Conservation (phyloP, 1,140 invertebrate species). For the Trichonephila inaurata region DNA sequence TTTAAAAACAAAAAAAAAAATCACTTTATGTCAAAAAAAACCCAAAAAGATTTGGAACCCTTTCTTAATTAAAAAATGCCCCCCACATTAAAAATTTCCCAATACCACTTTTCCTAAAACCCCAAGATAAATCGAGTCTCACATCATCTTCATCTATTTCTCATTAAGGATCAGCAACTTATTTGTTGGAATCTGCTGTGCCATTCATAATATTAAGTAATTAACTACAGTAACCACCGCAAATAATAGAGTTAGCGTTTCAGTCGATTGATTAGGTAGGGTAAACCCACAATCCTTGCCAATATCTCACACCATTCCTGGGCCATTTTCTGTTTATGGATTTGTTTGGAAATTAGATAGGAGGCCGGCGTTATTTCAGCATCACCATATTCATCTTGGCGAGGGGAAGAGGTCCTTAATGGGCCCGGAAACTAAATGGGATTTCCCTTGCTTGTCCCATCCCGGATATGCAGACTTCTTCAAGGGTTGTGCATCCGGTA, state of each 20-base stretch:
- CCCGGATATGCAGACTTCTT: not conserved
- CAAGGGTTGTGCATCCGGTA: not conserved
- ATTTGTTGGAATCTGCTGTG: not conserved
- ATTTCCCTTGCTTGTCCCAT: conserved; percentile 6
- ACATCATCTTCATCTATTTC: not conserved
- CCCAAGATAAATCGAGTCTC: not conserved
- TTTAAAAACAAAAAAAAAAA: no score
- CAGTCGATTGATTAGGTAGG: conserved; percentile 15
- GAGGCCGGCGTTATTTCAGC: not conserved
- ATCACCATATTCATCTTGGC: not conserved
- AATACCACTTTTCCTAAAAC: not conserved
- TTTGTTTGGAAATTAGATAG: not conserved
- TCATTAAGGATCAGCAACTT: not conserved
- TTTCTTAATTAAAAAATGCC: not conserved
- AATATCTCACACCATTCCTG: not conserved
- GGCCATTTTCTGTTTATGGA: not conserved
- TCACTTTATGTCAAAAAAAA: no score
- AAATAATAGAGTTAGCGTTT: conserved; percentile 4
- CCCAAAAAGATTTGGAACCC: no score
- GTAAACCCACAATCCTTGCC: not conserved
- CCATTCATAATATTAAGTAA: conserved; percentile 20
- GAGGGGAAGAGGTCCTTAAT: not conserved
- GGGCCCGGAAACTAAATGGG: not conserved
- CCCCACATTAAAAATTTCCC: not conserved
- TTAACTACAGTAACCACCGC: not conserved